Evolutionary conservation across 30 jellyfish, hydroid and myxozoan genomes (phyloP).

Genomic region (Hydractinia symbiolongicarpus): DNA sequence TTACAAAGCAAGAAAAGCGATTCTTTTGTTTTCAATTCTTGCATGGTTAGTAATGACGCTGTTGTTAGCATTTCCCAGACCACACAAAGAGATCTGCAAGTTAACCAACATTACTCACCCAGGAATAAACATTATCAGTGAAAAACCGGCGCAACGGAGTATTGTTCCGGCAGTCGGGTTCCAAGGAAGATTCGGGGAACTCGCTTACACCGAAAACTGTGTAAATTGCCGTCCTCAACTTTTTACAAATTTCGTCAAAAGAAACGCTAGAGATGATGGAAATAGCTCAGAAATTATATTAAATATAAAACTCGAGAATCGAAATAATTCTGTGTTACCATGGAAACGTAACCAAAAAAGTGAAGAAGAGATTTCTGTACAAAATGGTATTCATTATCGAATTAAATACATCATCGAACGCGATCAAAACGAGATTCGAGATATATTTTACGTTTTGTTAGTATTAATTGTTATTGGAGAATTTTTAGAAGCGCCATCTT

Average conservation of each 20-base stretch:
- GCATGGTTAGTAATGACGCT: conserved; percentile 98
- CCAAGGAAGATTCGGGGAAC: conserved; percentile 41
- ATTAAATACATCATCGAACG: conserved; percentile 59
- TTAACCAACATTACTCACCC: conserved; percentile 40
- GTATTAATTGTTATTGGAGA: conserved; percentile 86
- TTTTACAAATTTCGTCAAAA: background rate
- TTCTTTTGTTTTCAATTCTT: conserved; percentile 73
- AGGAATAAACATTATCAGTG: background rate
- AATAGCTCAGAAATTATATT: conserved; percentile 2
- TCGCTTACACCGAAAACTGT: conserved; percentile 30
- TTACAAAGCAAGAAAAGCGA: conserved; percentile 68
- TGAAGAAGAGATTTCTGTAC: background rate
- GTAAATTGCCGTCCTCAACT: conserved; percentile 10
- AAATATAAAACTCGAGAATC: background rate
- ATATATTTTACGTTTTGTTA: conserved; percentile 63
- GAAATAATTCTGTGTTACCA: background rate
- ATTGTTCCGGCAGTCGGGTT: conserved; percentile 29
- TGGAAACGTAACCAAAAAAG: conserved; percentile 13
- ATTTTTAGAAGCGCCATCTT: conserved; percentile 98
- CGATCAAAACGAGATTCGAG: conserved; percentile 58
- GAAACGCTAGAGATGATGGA: background rate
- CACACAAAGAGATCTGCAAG: conserved; percentile 72
- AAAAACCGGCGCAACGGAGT: conserved; percentile 9
- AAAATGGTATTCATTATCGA: background rate
- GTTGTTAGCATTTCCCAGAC: conserved; percentile 89